Evolutionary conservation across 2,113 vertebrate genomes (phyloP).

Genomic region (Hymenochirus boettgeri): DNA sequence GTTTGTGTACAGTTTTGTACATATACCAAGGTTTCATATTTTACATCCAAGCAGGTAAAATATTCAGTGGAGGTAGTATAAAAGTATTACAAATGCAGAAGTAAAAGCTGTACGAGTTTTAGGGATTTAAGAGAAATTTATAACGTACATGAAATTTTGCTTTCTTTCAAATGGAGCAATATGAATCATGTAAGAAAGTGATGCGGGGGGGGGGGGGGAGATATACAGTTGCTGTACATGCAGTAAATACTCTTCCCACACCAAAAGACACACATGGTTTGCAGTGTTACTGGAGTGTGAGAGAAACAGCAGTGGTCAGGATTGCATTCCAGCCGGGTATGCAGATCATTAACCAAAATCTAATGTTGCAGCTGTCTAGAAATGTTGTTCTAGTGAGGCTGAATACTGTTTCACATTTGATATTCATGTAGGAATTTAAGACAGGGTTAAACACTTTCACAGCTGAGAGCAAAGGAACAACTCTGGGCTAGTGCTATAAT

Average conservation of each 20-base stretch:
- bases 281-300: constrained; percentile 42
- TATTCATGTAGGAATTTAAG: constrained; percentile 28
- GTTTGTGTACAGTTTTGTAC: no score
- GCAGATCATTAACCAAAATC: constrained; percentile 51
- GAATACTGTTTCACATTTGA: constrained; percentile 48
- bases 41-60: no score
- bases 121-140: no score
- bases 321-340: constrained; percentile 48
- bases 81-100: no score
- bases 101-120: no score
- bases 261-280: constrained; percentile 46
- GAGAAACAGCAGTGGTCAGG: constrained; percentile 44
- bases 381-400: constrained; percentile 47
- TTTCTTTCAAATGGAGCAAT: constrained; percentile 10
- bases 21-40: no score
- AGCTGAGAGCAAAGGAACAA: background rate
- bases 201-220: no score
- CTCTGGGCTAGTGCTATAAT: background rate
- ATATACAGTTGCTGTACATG: constrained; percentile 28
- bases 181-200: constrained; percentile 18
- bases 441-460: constrained; percentile 11
- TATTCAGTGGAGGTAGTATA: no score
- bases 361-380: constrained; percentile 54
- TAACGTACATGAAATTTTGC: no score
- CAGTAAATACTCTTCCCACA: constrained; percentile 51